phyloP scores from a whole-genome alignment of 2,888 invertebrate species.

The Dryobotodes eremita region DNA sequence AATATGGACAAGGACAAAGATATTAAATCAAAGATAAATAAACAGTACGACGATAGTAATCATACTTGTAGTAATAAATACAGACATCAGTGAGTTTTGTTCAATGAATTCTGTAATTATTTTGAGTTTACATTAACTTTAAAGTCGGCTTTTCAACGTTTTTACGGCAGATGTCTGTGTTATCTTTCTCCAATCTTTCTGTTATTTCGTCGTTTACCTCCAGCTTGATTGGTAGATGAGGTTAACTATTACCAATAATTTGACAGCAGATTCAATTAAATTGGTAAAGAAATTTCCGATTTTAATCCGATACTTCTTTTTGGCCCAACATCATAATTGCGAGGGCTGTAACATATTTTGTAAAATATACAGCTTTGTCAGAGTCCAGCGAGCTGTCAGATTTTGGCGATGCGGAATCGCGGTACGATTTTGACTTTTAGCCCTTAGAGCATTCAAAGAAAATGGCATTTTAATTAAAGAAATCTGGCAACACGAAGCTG shows the following conservation, averaged over 20 bases:
- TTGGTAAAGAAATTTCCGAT: not conserved
- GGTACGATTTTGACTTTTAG: not conserved
- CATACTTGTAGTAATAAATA: slow-evolving; percentile 24
- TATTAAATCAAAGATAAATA: slow-evolving; percentile 31
- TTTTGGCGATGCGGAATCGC: not conserved
- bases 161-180: not conserved
- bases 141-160: not conserved
- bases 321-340: not conserved
- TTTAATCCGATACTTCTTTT: not conserved
- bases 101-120: slow-evolving; percentile 7
- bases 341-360: not conserved
- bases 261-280: not conserved
- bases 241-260: not conserved
- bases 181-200: not conserved
- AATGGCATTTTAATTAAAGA: not conserved
- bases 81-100: slow-evolving; percentile 2
- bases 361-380: not conserved
- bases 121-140: slow-evolving; percentile 11
- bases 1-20: slow-evolving; percentile 20
- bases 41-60: slow-evolving; percentile 15
- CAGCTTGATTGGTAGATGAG: not conserved
- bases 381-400: not conserved
- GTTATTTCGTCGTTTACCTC: not conserved
- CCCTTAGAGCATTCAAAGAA: not conserved
- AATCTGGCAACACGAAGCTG: not conserved